Base-by-base conservation (phyloP, 2,888 invertebrate species). In the Lepidochitona cinerea region DNA sequence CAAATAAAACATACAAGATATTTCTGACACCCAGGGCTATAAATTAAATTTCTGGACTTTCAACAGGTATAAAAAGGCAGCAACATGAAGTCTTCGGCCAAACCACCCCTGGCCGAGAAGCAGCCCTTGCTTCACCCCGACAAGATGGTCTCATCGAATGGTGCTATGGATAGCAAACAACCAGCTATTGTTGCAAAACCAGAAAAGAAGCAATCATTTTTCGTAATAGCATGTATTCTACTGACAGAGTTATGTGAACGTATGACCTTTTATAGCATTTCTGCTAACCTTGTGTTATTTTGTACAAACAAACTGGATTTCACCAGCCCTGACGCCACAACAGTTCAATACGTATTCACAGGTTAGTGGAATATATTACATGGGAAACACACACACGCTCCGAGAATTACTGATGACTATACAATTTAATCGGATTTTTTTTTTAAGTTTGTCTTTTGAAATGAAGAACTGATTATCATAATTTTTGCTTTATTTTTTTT, bases 201-300 rank as follows among this genome's bases (percentile, higher is more conserved):
- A 26, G 7, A 9, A 29, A 26, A 36, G 37, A 12, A 12, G n/a
- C 12, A 54, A 23, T 54, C 54, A 14, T 14, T 85, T 37, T 72
- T 76, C 41, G 83, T 85, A 6, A 84, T 85, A 6, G 52, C 70
- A 1, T 82, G 83, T 73, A 84, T 87, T 52, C 75, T 86, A 41
- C 54, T 81, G 66, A 82, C 80, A 37, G 87, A 87, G 72, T 53
- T 87, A 71, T 88, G 87, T 74, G 88, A 88, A 65, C 75, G 88
- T 14, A 66, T 88, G 75, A 84, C 88, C 0, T 88, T 82, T 70
- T 88, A 87, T 75, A 85, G 88, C 69, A 84, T 88, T 29, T 77
- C 81, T 5, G 85, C 84, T 23, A 88, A 88, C 68, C 74, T 88
- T 69, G 84, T 88, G 36, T 75, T 87, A 14, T 88, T 83, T 77